These are phyloP conservation scores for Tetragonisca angustula DNA, from an alignment of 2,888 invertebrate species.

Conservation along the genomic window DNA sequence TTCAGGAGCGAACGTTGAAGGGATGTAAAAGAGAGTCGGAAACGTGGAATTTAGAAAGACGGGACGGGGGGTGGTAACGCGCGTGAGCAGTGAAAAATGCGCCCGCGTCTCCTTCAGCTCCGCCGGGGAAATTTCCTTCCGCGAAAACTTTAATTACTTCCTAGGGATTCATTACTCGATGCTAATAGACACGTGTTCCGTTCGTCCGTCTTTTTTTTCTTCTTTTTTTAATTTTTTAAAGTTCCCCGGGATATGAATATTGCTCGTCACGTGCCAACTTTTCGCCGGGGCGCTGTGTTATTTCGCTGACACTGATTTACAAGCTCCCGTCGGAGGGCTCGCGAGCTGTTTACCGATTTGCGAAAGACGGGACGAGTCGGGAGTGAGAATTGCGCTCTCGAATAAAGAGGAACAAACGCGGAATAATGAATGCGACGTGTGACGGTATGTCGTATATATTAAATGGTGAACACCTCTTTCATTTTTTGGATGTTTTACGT, in stretches of 20 bases:
- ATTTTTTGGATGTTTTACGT: too few species aligned
- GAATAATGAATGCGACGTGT: too few species aligned
- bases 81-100: conserved; percentile 72
- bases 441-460: too few species aligned
- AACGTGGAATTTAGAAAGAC: conserved; percentile 56
- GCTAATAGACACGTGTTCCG: conserved; percentile 80
- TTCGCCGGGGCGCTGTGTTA: conserved; percentile 43
- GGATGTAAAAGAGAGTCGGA: conserved; percentile 42
- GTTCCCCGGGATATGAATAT: conserved; percentile 76
- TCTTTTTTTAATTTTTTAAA: conserved; percentile 66
- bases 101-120: conserved; percentile 60
- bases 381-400: background rate
- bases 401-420: background rate
- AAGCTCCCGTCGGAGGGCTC: background rate
- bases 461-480: too few species aligned
- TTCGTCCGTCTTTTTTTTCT: conserved; percentile 58
- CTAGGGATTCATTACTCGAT: conserved; percentile 81
- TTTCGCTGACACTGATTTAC: conserved; percentile 41
- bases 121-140: conserved; percentile 72
- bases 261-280: conserved; percentile 70
- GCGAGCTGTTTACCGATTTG: background rate
- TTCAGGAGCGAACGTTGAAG: background rate
- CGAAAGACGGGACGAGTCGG: background rate
- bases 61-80: conserved; percentile 9
- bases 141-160: conserved; percentile 82